Percentiles rank a stretch among this genome's conserved stretches.
These are phyloP conservation scores for Parus major DNA, from an alignment of 2,113 vertebrate species.

Conservation along the genomic window DNA sequence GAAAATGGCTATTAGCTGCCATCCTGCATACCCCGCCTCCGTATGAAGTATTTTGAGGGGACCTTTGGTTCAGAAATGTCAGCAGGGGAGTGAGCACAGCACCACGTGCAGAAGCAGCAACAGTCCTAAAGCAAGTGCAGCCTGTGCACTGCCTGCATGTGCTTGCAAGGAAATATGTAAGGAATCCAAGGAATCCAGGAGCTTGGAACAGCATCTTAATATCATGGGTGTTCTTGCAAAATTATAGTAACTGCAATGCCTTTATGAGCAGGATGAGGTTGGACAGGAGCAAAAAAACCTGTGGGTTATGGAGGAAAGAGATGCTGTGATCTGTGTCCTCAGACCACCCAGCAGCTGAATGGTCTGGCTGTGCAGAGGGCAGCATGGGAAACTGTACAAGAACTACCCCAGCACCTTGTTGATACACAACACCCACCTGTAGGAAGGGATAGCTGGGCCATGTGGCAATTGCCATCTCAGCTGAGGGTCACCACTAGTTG, in stretches of 20 bases:
- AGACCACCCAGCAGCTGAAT: neutral
- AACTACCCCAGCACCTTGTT: neutral
- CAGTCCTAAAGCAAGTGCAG: neutral
- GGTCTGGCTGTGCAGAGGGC: fast-evolving
- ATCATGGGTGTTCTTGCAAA: neutral
- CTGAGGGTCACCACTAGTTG: neutral
- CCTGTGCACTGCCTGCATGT: neutral
- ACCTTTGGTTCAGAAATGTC: neutral
- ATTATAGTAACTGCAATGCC: neutral
- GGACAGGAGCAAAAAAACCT: neutral
- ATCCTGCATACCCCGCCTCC: fast-evolving
- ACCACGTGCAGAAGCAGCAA: neutral
- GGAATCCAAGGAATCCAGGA: neutral
- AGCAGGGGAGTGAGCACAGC: neutral
- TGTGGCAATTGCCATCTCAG: neutral
- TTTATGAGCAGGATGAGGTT: neutral
- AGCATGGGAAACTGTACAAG: neutral
- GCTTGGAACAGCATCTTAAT: neutral
- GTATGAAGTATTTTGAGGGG: neutral
- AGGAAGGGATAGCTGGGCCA: neutral
- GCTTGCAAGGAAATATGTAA: neutral
- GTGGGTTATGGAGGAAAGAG: neutral
- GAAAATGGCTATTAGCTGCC: neutral
- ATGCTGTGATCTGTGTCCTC: neutral
- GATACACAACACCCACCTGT: neutral